Conservation (phyloP, 2,113 vertebrate genomes). For the Trogon melanurus region DNA sequence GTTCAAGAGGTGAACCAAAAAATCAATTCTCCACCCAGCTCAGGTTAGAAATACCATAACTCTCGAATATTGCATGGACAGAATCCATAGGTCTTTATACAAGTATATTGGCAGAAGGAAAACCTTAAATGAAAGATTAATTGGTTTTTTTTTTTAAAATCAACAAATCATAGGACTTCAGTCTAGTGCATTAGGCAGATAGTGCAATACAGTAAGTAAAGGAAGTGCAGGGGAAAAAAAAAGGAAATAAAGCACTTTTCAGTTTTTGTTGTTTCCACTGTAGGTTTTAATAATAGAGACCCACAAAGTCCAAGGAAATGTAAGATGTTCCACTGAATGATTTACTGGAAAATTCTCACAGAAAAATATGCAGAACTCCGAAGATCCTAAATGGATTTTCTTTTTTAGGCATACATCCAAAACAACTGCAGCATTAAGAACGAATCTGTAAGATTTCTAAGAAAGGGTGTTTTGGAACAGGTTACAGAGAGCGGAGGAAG, state of each 20-base stretch:
- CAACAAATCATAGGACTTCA: not conserved
- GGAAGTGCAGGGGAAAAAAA: not conserved
- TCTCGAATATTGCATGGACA: not conserved
- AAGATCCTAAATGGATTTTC: slow-evolving; percentile 44
- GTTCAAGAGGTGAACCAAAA: slow-evolving; percentile 34
- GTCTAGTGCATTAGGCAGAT: not conserved
- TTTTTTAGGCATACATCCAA: slow-evolving; percentile 10
- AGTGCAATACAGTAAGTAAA: not conserved
- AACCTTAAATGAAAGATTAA: not conserved
- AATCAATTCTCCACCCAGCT: slow-evolving; percentile 2
- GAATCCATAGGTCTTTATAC: not conserved
- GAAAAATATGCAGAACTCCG: slow-evolving; percentile 49
- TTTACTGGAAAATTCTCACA: slow-evolving; percentile 63
- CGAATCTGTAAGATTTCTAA: not conserved
- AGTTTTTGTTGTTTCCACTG: slow-evolving; percentile 50
- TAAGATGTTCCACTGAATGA: slow-evolving; percentile 58
- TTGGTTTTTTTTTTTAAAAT: not conserved
- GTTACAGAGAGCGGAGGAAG: not conserved
- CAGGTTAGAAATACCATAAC: not conserved
- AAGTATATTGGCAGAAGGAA: not conserved
- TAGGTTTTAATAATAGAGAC: slow-evolving; percentile 60
- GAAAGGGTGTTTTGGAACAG: slow-evolving; percentile 6
- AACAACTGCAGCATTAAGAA: slow-evolving; percentile 12
- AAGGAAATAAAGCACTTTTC: not conserved
- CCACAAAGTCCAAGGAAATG: slow-evolving; percentile 44